Evolutionary conservation across 1,140 invertebrate genomes (phyloP), one percentile per base, ranked within the genome.

Genomic region (Calephelis nemesis): DNA sequence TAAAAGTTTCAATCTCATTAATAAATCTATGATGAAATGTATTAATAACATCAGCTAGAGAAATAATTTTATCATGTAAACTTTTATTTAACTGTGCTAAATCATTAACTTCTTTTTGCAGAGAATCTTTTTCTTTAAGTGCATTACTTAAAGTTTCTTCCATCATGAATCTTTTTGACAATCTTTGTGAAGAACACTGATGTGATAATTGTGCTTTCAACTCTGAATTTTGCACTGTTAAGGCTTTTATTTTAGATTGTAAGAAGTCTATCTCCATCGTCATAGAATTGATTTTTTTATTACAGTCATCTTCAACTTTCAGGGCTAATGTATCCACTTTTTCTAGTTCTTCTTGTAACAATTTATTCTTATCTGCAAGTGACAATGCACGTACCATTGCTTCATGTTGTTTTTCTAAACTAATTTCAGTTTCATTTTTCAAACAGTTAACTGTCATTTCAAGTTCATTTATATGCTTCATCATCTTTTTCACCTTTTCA

Each of bases 361-460:
- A 81, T 82, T 94, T 94, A 77, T 96, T 95, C 79, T 94, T 92
- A 75, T 95, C 94, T 15, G 95, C 95, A 73, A 96, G 91, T 82
- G 93, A 93, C 60, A 96, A 83, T 42, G 95, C 95, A 78, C 94
- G 87, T 19, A 93, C 85, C 95, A 95, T 95, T 11, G 95, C 95
- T 82, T 96, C 95, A 83, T 96, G 95, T 82, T 95, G 95, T 77
- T 95, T 95, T 69, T 92, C 90, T 68, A 95, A 76, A 42, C 79
- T 79, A 67, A 62, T 83, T 66, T 94, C 93, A 11, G 95, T 74
- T 81, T 94, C 93, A 62, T 92, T 91, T 76, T 94, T 94, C 12
- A 95, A 79, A 68, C 92, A 80, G 7, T 86, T 81, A 82, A 94
- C 95, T 10, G 84, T 72, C 87, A 84, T 74, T 93, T 93, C 74